Evolutionary conservation across 2,113 vertebrate genomes (phyloP).

Genomic region (Centropus unirufus): DNA sequence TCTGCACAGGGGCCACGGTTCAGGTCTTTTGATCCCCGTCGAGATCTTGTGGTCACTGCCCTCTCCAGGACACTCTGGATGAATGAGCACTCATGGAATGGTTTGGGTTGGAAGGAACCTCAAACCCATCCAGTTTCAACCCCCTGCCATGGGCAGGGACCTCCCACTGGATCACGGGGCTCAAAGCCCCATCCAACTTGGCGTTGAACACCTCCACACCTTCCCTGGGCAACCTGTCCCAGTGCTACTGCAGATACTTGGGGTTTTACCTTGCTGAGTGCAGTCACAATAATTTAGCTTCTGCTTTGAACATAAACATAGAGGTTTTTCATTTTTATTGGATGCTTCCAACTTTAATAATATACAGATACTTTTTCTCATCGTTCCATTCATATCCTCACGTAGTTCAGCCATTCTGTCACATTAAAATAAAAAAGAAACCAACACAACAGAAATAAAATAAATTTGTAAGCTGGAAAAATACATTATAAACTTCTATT

Average conservation of each 20-base stretch:
- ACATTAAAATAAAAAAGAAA: conserved; percentile 7
- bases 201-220: too few species aligned
- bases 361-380: conserved; percentile 47
- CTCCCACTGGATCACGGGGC: too few species aligned
- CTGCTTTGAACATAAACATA: not conserved
- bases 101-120: too few species aligned
- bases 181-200: too few species aligned
- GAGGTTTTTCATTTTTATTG: conserved; percentile 43
- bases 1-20: too few species aligned
- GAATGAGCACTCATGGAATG: not conserved
- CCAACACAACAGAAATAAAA: conserved; percentile 47
- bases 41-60: not conserved
- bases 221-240: too few species aligned
- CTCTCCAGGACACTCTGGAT: not conserved
- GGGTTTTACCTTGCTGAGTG: not conserved
- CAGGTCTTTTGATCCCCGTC: not conserved
- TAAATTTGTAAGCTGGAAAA: conserved; percentile 46
- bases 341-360: conserved; percentile 55
- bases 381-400: conserved; percentile 52
- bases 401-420: conserved; percentile 48
- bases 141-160: too few species aligned
- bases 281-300: not conserved
- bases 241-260: not conserved
- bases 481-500: conserved; percentile 65
- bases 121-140: too few species aligned